phyloP scores from a whole-genome alignment of 2,113 vertebrate genomes.

The Ceratotherium simum region DNA sequence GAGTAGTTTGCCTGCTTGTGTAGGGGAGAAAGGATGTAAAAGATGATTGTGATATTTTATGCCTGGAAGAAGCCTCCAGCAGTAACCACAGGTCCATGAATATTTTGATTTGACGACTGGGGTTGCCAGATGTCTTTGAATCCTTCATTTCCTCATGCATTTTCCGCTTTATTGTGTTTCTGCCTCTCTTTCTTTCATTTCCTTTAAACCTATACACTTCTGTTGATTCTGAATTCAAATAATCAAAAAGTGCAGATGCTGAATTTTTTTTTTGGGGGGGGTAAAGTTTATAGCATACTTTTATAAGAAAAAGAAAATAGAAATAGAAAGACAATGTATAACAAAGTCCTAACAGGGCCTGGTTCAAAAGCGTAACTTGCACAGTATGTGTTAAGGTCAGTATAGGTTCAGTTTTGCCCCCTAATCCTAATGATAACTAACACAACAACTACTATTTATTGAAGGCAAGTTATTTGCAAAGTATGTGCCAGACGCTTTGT shows the following conservation, averaged over 20 bases:
- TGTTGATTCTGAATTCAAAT: conserved; percentile 65
- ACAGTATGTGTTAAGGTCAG: background rate
- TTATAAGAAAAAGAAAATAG: conserved; percentile 36
- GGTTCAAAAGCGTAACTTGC: background rate
- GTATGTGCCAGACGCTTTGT: background rate
- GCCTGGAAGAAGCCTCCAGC: conserved; percentile 54
- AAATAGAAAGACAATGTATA: conserved; percentile 4
- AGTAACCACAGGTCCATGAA: conserved; percentile 17
- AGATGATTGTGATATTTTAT: conserved; percentile 38
- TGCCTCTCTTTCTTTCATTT: conserved; percentile 63
- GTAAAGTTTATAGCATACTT: conserved; percentile 50
- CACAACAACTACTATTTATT: background rate
- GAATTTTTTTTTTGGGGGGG: background rate
- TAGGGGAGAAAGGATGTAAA: conserved; percentile 14
- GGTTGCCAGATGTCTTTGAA: conserved; percentile 65
- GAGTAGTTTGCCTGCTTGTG: conserved; percentile 38
- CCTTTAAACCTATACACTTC: conserved; percentile 44
- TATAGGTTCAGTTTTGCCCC: background rate
- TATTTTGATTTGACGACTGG: conserved; percentile 54
- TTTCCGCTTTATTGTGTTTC: conserved; percentile 57
- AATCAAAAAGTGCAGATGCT: conserved; percentile 57
- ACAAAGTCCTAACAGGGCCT: background rate
- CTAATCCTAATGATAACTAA: background rate
- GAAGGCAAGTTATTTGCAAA: conserved; percentile 36
- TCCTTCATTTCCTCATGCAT: conserved; percentile 62